phyloP scores from a whole-genome alignment of 2,113 vertebrate species.

The Hemiscyllium ocellatum region DNA sequence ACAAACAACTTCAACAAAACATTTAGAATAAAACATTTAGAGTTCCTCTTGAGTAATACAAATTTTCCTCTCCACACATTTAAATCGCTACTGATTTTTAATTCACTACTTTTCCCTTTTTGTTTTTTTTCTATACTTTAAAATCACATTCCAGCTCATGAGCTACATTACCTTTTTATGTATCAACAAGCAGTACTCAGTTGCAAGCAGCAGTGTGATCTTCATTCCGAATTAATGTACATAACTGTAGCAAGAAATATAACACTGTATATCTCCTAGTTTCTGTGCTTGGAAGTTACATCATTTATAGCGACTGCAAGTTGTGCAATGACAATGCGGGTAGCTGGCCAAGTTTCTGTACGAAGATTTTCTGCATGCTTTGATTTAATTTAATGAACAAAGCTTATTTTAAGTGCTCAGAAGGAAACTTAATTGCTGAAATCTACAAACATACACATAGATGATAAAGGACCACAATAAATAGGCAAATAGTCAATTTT shows the following conservation, averaged over 20 bases:
- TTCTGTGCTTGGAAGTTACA: slow-evolving; percentile 10
- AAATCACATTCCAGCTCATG: too few relatives aligned
- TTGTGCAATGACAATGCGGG: background rate
- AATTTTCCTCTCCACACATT: background rate
- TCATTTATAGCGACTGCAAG: background rate
- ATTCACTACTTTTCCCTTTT: background rate
- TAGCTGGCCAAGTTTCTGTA: background rate
- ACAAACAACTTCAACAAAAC: background rate
- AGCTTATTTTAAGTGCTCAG: background rate
- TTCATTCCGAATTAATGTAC: background rate
- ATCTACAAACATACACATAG: background rate
- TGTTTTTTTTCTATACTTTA: background rate
- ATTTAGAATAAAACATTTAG: background rate
- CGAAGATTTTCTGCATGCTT: background rate
- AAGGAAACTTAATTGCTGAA: background rate
- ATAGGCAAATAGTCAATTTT: background rate
- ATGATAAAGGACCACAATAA: background rate
- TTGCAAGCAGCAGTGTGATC: background rate
- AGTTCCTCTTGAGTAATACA: background rate
- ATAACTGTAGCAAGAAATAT: background rate
- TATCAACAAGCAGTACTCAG: background rate
- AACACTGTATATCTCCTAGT: background rate
- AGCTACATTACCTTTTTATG: background rate
- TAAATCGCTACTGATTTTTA: background rate
- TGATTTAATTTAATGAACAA: slow-evolving; percentile 13